Conservation (phyloP, 2,888 invertebrate genomes). For the Ellobium chinense region DNA sequence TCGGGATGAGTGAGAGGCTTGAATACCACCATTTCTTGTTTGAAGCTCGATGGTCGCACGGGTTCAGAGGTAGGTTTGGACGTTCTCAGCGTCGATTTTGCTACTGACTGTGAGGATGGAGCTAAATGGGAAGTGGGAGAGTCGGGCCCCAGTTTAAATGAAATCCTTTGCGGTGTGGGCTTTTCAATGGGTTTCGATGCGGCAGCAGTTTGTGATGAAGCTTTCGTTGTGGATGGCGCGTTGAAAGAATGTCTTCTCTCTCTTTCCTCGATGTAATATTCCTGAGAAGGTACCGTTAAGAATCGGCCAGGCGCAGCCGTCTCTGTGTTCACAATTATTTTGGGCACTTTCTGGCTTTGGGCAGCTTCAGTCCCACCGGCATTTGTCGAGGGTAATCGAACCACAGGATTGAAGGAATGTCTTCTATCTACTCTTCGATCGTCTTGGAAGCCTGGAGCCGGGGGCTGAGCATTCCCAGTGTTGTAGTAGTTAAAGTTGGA, state of each 20-base stretch:
- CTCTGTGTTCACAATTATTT: conserved; percentile 25
- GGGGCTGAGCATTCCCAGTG: background rate
- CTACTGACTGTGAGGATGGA: background rate
- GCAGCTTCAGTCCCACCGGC: background rate
- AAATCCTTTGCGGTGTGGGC: background rate
- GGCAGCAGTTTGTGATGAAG: background rate
- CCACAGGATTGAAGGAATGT: conserved; percentile 37
- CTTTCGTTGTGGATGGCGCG: background rate
- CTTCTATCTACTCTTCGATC: conserved; percentile 34
- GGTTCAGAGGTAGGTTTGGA: conserved; percentile 10
- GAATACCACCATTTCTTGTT: conserved; percentile 31
- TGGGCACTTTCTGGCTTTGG: conserved; percentile 6
- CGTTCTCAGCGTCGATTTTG: background rate
- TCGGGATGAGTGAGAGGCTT: conserved; percentile 18
- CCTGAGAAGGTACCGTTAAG: conserved; percentile 33
- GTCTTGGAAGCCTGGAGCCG: conserved; percentile 14
- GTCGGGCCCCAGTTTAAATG: background rate
- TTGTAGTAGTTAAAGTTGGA: background rate
- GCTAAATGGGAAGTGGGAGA: background rate
- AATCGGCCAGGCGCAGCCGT: conserved; percentile 4
- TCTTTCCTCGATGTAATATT: conserved; percentile 28
- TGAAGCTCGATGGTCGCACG: conserved; percentile 14
- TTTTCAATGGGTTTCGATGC: background rate
- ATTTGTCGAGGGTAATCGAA: background rate
- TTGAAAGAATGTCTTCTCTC: conserved; percentile 40